Evolutionary conservation across 2,113 vertebrate genomes (phyloP).

Genomic region (Vimba vimba): DNA sequence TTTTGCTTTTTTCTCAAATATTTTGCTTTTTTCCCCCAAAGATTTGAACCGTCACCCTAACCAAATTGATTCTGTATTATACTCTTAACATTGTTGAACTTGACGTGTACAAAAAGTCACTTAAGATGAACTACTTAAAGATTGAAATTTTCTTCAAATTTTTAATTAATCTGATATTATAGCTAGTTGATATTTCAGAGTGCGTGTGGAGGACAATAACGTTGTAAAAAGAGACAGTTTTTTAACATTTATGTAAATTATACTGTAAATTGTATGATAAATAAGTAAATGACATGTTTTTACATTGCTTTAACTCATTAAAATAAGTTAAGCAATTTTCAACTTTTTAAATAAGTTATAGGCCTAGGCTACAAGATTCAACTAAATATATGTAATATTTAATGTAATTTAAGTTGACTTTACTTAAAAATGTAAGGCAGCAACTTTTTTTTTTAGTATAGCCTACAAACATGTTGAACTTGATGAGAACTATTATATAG

Average conservation of each 20-base stretch:
- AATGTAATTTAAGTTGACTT: too few relatives aligned
- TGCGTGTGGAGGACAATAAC: background rate
- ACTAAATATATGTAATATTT: too few relatives aligned
- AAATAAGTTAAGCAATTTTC: too few relatives aligned
- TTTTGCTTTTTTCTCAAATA: background rate
- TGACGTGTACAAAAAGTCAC: background rate
- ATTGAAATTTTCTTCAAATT: background rate
- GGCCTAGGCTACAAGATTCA: too few relatives aligned
- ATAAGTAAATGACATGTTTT: too few relatives aligned
- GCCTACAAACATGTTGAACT: background rate
- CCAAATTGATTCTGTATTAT: background rate
- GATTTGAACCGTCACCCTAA: background rate
- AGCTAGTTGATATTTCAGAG: background rate
- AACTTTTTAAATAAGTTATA: too few relatives aligned
- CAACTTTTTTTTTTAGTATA: too few relatives aligned
- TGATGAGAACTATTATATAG: background rate
- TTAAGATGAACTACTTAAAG: background rate
- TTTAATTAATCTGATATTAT: background rate
- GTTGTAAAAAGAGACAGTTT: background rate
- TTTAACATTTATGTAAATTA: background rate
- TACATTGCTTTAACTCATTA: too few relatives aligned
- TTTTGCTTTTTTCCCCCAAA: background rate
- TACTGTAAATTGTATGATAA: background rate
- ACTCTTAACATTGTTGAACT: background rate
- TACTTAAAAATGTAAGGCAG: too few relatives aligned